Conservation (phyloP, 2,888 invertebrate species). For the Hedychridium roseum region DNA sequence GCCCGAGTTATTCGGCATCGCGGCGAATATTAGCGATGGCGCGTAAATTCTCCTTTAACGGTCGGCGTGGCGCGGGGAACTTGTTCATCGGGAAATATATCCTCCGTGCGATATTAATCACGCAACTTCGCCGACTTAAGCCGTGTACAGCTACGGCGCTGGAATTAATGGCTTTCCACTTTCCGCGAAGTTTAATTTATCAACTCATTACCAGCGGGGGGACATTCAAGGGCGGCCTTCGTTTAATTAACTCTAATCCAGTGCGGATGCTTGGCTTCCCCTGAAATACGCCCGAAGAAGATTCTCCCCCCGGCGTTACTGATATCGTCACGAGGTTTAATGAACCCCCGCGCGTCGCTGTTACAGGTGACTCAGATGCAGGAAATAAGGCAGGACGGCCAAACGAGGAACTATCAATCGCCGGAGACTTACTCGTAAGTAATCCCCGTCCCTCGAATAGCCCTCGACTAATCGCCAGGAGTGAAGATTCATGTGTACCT, state of each 20-base stretch:
- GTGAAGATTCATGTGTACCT: not conserved
- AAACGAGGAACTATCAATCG: constrained; percentile 47
- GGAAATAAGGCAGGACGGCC: constrained; percentile 51
- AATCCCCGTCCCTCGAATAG: constrained; percentile 8
- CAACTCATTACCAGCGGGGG: constrained; percentile 4
- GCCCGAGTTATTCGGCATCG: too few species aligned
- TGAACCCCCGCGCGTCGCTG: too few species aligned
- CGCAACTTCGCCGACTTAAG: too few species aligned
- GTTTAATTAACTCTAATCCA: constrained; percentile 12
- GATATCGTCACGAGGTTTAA: too few species aligned
- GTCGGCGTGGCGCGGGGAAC: too few species aligned
- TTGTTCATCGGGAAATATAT: too few species aligned
- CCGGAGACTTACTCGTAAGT: constrained; percentile 56
- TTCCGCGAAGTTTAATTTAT: constrained; percentile 17
- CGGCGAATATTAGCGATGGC: too few species aligned
- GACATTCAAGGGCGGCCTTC: not conserved
- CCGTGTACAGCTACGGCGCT: too few species aligned
- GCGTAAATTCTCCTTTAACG: too few species aligned
- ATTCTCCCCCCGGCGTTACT: too few species aligned
- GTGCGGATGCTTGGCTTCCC: too few species aligned
- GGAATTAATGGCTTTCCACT: constrained; percentile 12
- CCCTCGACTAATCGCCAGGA: not conserved
- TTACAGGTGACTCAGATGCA: constrained; percentile 54
- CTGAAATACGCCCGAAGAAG: too few species aligned
- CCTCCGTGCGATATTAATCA: constrained; percentile 6